Base-by-base conservation (phyloP, 2,113 vertebrate species). In the Sterrhoptilus dennistouni region DNA sequence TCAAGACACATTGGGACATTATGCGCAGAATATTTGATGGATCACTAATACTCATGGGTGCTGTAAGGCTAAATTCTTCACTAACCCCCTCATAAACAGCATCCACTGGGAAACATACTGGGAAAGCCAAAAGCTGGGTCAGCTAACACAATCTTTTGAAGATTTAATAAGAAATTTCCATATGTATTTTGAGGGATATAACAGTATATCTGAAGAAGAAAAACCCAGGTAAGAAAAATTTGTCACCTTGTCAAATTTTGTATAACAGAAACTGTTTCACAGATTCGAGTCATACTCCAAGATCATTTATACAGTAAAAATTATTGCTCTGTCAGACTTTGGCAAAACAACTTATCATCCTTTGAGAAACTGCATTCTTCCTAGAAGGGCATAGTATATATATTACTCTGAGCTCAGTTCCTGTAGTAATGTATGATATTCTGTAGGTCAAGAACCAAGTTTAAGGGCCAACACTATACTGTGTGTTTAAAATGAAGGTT, bases 91-190 rank as follows among this genome's bases (percentile, higher is more conserved):
- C 81, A 89, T 85, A 69, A 82, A 53, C 42, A 92, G 31, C 25
- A 66, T 40, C 29, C 5, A 35, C 27, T 59, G 28, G 83, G 54
- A 69, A 83, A 38, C 20, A 7, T 47, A 65, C 45, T 33, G 54
- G 65, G 56, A 65, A 95, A 90, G 52, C 61, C 68, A 90, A 89
- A 92, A 69, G 22, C 29, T 85, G 33, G 54, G 29, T 59, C 83
- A 95, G 44, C 44, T 68, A 68, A 66, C 42, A 63, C 6, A 69
- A 14, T 42, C 18, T 33, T 92, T 78, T 87, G 36, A 87, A 75
- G 40, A 54, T 76, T 75, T 91, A 94, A 90, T 83, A 52, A 95
- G 40, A 54, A 89, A 83, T 83, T 89, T 83, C 31, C n/a, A 33
- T 44, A 76, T 85, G 54, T 89, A 54, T 64, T 92, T 92, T 89